A percentile compares a stretch with the other conserved stretches of the same genome.
Conservation (phyloP, 1,140 invertebrate species). For the Phymorhynchus buccinoides region DNA sequence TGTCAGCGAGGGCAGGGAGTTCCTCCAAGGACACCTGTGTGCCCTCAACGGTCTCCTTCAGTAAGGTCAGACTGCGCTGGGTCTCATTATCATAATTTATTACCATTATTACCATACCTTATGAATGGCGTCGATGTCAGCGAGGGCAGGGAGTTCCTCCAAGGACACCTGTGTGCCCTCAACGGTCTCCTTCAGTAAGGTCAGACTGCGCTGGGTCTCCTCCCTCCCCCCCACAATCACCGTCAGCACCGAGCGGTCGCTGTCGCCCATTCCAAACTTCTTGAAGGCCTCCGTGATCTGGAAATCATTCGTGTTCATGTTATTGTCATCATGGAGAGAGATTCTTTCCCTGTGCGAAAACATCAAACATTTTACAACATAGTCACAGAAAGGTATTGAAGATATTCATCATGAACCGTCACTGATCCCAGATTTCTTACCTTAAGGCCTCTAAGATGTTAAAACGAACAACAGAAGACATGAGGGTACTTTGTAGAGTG, state of each 20-base stretch:
- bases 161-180: not conserved
- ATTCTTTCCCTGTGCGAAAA: not conserved
- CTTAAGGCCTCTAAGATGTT: not conserved
- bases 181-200: not conserved
- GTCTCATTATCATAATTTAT: no score
- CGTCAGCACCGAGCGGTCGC: not conserved
- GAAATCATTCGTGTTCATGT: not conserved
- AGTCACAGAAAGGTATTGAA: no score
- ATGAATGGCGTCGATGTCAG: not conserved
- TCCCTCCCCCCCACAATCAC: not conserved
- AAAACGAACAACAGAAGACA: no score
- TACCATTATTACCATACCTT: not conserved
- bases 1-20: no score
- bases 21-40: no score
- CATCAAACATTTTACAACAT: no score
- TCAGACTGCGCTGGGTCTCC: not conserved
- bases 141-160: not conserved
- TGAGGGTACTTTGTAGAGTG: no score
- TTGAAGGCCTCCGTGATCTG: slow-evolving; percentile 22
- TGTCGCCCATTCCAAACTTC: slow-evolving; percentile 1
- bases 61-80: not conserved
- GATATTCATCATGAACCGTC: no score
- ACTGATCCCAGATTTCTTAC: not conserved
- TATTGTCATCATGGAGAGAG: no score
- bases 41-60: no score